Evolutionary conservation across 2,888 invertebrate species (phyloP).

Genomic region (Gibbula magus): DNA sequence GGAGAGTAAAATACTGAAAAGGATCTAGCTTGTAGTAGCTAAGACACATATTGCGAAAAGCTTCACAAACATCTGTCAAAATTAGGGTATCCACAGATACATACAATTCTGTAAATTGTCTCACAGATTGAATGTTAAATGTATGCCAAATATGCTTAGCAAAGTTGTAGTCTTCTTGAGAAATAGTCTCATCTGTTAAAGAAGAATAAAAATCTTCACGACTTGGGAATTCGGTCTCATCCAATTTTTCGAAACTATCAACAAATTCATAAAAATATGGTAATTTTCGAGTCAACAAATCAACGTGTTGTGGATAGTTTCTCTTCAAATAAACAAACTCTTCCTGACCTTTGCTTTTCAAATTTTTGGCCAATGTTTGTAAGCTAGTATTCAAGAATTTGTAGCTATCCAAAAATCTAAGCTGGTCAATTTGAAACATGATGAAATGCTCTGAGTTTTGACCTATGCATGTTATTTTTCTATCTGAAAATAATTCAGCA

Average conservation of each 20-base stretch:
- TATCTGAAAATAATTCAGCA: not conserved
- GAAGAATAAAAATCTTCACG: too few relatives aligned
- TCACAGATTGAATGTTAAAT: too few relatives aligned
- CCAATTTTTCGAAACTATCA: too few relatives aligned
- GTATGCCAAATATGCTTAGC: too few relatives aligned
- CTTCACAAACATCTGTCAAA: not conserved
- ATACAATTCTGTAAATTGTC: not conserved
- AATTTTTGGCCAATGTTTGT: not conserved
- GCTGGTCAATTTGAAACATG: not conserved
- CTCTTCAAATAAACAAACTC: not conserved
- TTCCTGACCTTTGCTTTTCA: not conserved
- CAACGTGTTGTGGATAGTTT: not conserved
- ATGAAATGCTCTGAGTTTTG: too few relatives aligned
- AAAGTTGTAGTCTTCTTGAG: too few relatives aligned
- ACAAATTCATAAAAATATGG: not conserved
- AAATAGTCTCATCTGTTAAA: too few relatives aligned
- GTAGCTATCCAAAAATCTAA: not conserved
- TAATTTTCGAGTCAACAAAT: not conserved
- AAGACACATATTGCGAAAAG: not conserved
- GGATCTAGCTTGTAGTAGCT: not conserved
- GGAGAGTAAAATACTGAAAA: not conserved
- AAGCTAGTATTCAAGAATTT: too few relatives aligned
- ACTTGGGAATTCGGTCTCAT: too few relatives aligned
- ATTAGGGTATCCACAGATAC: not conserved
- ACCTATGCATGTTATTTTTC: not conserved